Evolutionary conservation across 1,140 invertebrate species (phyloP).

Genomic region (Penaeus japonicus): DNA sequence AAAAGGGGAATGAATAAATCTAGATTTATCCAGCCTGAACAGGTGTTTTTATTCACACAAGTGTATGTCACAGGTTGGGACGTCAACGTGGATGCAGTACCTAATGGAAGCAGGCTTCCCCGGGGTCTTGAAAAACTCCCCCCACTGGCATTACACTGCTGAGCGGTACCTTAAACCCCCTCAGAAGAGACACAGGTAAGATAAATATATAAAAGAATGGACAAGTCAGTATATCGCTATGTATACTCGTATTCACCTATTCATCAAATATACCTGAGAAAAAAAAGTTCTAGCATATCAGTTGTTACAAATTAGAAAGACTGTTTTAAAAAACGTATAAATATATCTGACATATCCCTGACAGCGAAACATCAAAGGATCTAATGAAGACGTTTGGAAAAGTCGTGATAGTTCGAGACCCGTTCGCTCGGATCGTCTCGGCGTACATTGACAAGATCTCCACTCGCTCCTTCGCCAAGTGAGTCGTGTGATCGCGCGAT

Average conservation of each 20-base stretch:
- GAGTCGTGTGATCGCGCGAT: neutral
- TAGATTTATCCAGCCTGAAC: too few species aligned
- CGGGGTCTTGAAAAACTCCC: neutral
- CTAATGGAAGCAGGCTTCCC: conserved; percentile 15
- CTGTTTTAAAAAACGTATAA: too few species aligned
- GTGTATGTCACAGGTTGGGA: conserved; percentile 13
- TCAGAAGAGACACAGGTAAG: neutral
- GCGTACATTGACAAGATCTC: conserved; percentile 32
- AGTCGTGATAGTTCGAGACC: conserved; percentile 30
- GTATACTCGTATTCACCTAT: too few species aligned
- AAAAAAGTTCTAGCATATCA: too few species aligned
- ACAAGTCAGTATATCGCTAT: too few species aligned
- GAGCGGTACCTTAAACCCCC: neutral
- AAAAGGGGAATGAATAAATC: too few species aligned
- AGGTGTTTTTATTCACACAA: neutral
- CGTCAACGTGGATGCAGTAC: conserved; percentile 27
- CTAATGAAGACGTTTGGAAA: neutral
- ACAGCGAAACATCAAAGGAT: neutral
- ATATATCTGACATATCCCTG: too few species aligned
- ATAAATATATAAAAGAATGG: too few species aligned
- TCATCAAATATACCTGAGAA: too few species aligned
- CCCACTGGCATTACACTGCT: conserved; percentile 9
- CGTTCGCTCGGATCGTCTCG: conserved; percentile 31
- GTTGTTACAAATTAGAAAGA: too few species aligned
- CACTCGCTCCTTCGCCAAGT: neutral